Evolutionary conservation across 2,113 vertebrate genomes (phyloP), one percentile per base, ranked within the genome.

Genomic region (Rallus limicola): DNA sequence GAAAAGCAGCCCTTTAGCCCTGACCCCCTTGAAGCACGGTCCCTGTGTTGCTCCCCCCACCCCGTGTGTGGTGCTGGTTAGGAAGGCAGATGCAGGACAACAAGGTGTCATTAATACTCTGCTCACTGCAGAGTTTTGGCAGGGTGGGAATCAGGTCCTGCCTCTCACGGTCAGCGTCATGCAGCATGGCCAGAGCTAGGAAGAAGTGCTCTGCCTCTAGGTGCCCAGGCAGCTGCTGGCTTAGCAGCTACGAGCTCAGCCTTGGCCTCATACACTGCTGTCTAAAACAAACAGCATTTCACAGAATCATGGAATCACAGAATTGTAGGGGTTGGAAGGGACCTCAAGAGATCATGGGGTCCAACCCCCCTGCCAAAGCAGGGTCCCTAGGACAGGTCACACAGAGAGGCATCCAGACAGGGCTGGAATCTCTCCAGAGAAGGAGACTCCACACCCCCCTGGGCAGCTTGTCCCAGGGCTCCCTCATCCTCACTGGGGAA

Each of bases 11-110:
- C 29, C 53, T 18, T 19, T 26, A 68, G 11, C 10, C 10, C 33
- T 1, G 1, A 2, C 6, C 3, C 24, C 18, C 14, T 23, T 3
- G 52, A 69, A 38, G 26, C 19, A 9, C 7, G 0, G 23, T 55
- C 71, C 78, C 69, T 1, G 1, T 16, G 23, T 28, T 13, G 38
- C 4, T 34, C 4, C 29, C 36, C 36, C 36, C 36, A 9, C 36
- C 36, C 28, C 3, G 0, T 0, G 4, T 15, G 38, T 63, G 64
- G n/a, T 31, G 29, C 38, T 59, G 72, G 18, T 23, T 46, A 63
- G 26, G 44, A 64, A 87, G 36, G 16, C 67, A 75, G 29, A 17
- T 33, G 34, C 26, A 48, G 48, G 34, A 55, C 17, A 50, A 65
- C 33, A 23, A 40, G 11, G 11, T 18, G 12, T 46, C 50, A 15